These are phyloP conservation scores for Lophius piscatorius DNA, from an alignment of 2,113 vertebrate genomes.

Conservation along the genomic window DNA sequence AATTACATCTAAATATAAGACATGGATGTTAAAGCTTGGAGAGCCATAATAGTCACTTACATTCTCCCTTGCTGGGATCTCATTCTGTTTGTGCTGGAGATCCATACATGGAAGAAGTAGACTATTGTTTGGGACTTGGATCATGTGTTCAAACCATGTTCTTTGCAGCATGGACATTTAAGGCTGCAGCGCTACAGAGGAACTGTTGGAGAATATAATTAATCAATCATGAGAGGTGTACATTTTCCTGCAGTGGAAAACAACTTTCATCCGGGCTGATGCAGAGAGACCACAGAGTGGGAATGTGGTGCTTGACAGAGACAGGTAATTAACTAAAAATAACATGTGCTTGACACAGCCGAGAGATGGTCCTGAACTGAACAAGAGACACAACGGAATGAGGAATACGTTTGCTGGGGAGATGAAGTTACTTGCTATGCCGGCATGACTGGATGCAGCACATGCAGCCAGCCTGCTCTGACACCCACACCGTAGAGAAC, in stretches of 20 bases:
- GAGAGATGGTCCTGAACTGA: slow-evolving; percentile 33
- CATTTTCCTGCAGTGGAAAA: slow-evolving; percentile 57
- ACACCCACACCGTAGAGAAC: slow-evolving; percentile 40
- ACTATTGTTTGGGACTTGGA: slow-evolving; percentile 21
- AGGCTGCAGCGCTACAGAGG: slow-evolving; percentile 49
- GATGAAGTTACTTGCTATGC: slow-evolving; percentile 54
- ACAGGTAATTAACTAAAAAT: slow-evolving; percentile 72
- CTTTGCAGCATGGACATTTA: slow-evolving; percentile 37
- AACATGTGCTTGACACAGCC: slow-evolving; percentile 58
- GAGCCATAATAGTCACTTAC: background rate
- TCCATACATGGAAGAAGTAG: slow-evolving; percentile 6
- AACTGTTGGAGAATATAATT: slow-evolving; percentile 52
- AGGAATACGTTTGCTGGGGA: slow-evolving; percentile 37
- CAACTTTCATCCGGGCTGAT: slow-evolving; percentile 57
- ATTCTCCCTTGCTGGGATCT: slow-evolving; percentile 15
- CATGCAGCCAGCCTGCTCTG: slow-evolving; percentile 24
- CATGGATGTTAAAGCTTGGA: slow-evolving; percentile 37
- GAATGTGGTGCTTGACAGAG: slow-evolving; percentile 51
- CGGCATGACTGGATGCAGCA: slow-evolving; percentile 34
- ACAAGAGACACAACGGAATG: slow-evolving; percentile 25
- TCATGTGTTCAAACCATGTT: slow-evolving; percentile 61
- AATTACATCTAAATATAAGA: slow-evolving; percentile 46
- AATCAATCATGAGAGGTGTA: slow-evolving; percentile 69
- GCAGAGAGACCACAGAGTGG: slow-evolving; percentile 40
- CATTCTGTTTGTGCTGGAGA: background rate